Percentiles rank a stretch among this genome's conserved stretches.
These are phyloP conservation scores for Acholoe squamosa DNA, from an alignment of 2,888 invertebrate species.

Conservation along the genomic window DNA sequence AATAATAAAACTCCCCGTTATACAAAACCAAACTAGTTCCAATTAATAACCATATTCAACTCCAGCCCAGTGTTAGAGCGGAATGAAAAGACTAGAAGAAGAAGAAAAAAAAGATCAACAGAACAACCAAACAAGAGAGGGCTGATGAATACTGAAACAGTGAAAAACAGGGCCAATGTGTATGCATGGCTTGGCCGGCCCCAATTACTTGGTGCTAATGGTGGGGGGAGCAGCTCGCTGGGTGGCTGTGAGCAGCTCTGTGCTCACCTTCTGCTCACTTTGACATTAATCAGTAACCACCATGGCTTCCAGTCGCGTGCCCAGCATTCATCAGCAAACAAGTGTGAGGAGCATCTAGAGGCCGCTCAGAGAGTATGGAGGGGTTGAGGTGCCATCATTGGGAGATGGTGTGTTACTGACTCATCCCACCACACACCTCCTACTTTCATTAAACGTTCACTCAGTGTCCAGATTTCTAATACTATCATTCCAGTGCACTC, in stretches of 20 bases:
- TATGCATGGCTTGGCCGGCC: constrained; percentile 4
- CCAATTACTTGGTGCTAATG: neutral
- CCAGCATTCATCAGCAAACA: constrained; percentile 15
- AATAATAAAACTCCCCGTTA: neutral
- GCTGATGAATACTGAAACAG: neutral
- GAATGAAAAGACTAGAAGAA: neutral
- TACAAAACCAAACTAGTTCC: neutral
- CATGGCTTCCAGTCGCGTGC: constrained; percentile 20
- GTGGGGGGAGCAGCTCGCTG: neutral
- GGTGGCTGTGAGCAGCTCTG: neutral
- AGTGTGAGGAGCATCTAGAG: neutral
- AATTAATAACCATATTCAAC: neutral
- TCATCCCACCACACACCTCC: too few relatives aligned
- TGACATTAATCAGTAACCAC: neutral
- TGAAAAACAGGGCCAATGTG: neutral
- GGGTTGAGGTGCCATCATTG: neutral
- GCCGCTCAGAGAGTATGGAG: neutral
- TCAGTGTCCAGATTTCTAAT: too few relatives aligned
- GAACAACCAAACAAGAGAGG: neutral
- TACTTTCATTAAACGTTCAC: too few relatives aligned
- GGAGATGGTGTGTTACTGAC: too few relatives aligned
- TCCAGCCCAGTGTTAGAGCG: neutral
- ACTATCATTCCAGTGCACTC: too few relatives aligned
- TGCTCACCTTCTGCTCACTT: neutral
- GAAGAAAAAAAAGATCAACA: neutral